Base-by-base conservation (phyloP, 2,113 vertebrate species). In the Leptocoma aspasia region DNA sequence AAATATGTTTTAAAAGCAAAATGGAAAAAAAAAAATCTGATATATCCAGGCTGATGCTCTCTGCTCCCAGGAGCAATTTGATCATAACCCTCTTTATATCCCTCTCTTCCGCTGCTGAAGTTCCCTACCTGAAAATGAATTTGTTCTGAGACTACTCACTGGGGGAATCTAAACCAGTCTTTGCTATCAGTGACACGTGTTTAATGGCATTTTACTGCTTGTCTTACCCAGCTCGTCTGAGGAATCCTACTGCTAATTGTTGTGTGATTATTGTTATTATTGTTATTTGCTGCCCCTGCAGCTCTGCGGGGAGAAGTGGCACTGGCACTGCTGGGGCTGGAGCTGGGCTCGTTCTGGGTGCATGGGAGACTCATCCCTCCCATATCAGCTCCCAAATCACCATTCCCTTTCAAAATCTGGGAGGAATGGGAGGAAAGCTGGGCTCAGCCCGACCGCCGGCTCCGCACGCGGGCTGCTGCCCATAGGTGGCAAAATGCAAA, bases 381-480 rank as follows among this genome's bases (percentile, higher is more conserved):
- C 5, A 1, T 1, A 4, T 22, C 37, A 65, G 28, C 30, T 66
- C 69, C 42, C 31, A 6, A 2, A 14, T 80, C 41, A 61, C n/a
- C 7, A 3, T 41, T 60, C 52, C 45, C 22, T 13, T 20, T 5
- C 35, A 8, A 3, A 22, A 31, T 2, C 3, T 0, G 6, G 3
- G 26, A 17, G 33, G 23, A 49, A 9, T 2, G 2, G 4, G 18
- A 66, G 37, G 13, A 18, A 5, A 41, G 56, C 68, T 61, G 79
- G 50, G 39, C 64, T 59, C 82, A 39, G 76, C 30, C 49, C 0
- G 0, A 3, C 30, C 0, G 0, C 7, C 0, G 0, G 35, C 85
- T 83, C 76, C 5, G 7, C 33, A 3, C 1, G 0, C 0, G 0
- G 19, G 42, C 11, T 54, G 84, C 88, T 95, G 27, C 90, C 24